phyloP scores from a whole-genome alignment of 2,113 vertebrate species.

The Eptesicus fuscus region DNA sequence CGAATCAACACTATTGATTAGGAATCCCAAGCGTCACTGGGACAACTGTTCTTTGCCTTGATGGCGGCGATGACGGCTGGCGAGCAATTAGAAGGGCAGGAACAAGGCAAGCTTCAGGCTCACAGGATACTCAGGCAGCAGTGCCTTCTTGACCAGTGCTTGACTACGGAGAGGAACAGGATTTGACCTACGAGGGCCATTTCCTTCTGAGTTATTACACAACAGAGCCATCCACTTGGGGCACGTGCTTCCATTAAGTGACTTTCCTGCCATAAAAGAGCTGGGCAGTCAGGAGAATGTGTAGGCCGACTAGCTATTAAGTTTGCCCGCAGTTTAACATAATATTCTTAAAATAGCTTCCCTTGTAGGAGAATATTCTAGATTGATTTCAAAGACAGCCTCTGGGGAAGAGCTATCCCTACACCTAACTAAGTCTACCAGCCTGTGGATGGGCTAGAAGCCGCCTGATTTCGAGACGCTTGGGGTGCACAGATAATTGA shows the following conservation, averaged over 20 bases:
- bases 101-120: background rate
- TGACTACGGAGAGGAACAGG: background rate
- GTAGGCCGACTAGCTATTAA: background rate
- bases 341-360: background rate
- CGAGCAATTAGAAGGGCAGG: background rate
- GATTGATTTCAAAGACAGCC: conserved; percentile 1
- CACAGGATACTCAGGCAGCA: background rate
- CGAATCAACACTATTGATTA: background rate
- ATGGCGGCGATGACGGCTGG: background rate
- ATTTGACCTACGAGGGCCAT: background rate
- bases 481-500: background rate
- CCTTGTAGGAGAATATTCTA: background rate
- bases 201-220: background rate
- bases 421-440: background rate
- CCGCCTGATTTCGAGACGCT: background rate
- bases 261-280: background rate
- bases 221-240: background rate
- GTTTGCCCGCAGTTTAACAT: background rate
- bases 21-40: background rate
- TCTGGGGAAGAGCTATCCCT: background rate
- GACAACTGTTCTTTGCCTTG: background rate
- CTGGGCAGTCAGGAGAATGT: background rate
- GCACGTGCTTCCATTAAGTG: background rate
- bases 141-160: background rate
- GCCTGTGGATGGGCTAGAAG: background rate